Conservation (phyloP, 2,113 vertebrate species). For the Lampris megalopsis region DNA sequence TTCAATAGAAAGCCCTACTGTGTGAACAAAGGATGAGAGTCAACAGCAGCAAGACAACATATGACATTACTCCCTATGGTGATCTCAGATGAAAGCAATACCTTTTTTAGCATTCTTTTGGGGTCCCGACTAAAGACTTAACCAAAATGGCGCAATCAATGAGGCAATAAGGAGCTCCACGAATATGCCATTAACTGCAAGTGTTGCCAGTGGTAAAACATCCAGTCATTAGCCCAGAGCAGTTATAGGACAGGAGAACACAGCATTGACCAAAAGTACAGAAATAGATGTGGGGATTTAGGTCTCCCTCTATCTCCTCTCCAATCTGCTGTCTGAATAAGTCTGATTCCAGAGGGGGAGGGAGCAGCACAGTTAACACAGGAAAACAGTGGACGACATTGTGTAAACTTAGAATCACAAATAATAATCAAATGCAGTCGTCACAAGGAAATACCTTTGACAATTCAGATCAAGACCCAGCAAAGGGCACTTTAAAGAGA, state of each 20-base stretch:
- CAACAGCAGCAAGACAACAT: no score
- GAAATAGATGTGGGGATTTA: slow-evolving; percentile 78
- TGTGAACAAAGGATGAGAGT: neutral
- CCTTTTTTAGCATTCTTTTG: slow-evolving; percentile 12
- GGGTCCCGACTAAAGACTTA: slow-evolving; percentile 35
- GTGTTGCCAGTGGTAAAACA: slow-evolving; percentile 37
- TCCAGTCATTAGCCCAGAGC: slow-evolving; percentile 49
- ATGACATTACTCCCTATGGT: no score
- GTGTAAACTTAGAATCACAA: slow-evolving; percentile 25
- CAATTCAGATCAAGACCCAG: slow-evolving; percentile 1
- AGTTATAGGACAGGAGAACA: slow-evolving; percentile 69
- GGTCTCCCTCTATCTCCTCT: slow-evolving; percentile 69
- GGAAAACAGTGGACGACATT: slow-evolving; percentile 56
- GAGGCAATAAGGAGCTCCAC: slow-evolving; percentile 67
- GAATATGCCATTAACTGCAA: slow-evolving; percentile 63
- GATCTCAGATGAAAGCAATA: no score
- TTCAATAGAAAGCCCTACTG: neutral
- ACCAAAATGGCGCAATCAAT: slow-evolving; percentile 55
- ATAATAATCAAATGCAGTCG: slow-evolving; percentile 3
- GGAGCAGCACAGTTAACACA: slow-evolving; percentile 62
- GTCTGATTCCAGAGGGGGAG: slow-evolving; percentile 44
- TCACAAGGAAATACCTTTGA: neutral
- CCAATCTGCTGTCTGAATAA: slow-evolving; percentile 71
- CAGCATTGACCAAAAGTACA: slow-evolving; percentile 62
- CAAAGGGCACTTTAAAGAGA: neutral